A percentile compares a stretch with the other conserved stretches of the same genome.
These are phyloP conservation scores for Nyctibius bracteatus DNA, from an alignment of 2,113 vertebrate genomes.

Conservation along the genomic window DNA sequence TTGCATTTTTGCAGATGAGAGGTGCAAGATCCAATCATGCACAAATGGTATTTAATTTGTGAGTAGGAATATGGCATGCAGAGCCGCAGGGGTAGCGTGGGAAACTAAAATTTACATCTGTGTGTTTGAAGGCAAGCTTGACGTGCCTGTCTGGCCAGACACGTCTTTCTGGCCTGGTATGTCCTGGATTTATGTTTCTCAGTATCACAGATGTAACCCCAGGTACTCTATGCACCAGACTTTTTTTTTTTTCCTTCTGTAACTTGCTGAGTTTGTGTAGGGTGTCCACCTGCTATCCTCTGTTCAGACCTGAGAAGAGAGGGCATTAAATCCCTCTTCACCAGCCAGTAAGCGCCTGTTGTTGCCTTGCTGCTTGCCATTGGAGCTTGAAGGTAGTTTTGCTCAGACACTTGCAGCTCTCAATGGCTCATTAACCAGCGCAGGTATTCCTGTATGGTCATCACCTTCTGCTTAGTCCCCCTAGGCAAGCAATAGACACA, in stretches of 20 bases:
- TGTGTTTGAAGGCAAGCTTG: not conserved
- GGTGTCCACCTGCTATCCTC: not conserved
- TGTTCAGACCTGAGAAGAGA: not conserved
- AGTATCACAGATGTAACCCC: rapidly evolving
- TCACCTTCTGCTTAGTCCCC: not conserved
- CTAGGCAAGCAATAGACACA: not conserved
- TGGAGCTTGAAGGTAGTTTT: not conserved
- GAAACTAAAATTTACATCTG: not conserved
- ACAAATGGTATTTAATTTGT: not conserved
- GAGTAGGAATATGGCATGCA: not conserved
- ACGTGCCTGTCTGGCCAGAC: not conserved
- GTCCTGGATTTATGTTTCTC: not conserved
- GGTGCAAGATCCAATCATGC: not conserved
- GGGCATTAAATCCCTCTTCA: not conserved
- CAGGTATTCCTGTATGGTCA: not conserved
- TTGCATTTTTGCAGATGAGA: not conserved
- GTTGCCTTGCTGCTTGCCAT: not conserved
- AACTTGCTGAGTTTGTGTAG: not conserved
- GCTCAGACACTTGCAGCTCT: not conserved
- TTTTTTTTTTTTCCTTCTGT: not conserved
- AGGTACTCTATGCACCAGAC: not conserved
- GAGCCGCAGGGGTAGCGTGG: not conserved
- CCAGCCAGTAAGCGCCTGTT: not conserved
- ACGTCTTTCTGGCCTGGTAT: not conserved
- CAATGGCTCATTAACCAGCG: not conserved